These are phyloP conservation scores for Netelia fuscicornis DNA, from an alignment of 2,888 invertebrate genomes.

Conservation along the genomic window DNA sequence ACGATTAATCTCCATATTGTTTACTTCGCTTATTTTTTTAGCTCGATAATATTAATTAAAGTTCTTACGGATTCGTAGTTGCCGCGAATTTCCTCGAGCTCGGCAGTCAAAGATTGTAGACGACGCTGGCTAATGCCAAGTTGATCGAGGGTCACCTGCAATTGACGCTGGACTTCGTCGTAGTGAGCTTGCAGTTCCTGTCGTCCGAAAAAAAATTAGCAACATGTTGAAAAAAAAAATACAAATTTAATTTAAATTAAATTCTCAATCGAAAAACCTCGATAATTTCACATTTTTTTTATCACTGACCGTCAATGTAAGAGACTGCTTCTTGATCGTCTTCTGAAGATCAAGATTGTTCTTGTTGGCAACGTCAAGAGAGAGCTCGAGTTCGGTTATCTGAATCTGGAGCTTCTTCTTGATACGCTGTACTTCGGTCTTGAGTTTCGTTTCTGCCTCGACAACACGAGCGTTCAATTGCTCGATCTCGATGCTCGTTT, in stretches of 20 bases:
- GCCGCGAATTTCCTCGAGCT: constrained; percentile 97
- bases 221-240: not conserved
- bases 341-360: constrained; percentile 98
- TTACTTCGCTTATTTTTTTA: not conserved
- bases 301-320: constrained; percentile 90
- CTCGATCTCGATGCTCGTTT: constrained; percentile 99
- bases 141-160: constrained; percentile 98
- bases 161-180: constrained; percentile 97
- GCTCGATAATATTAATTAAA: not conserved
- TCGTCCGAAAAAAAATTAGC: constrained; percentile 38
- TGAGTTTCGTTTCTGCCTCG: constrained; percentile 97
- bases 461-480: constrained; percentile 97
- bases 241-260: not conserved
- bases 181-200: constrained; percentile 97
- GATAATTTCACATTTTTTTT: too few relatives aligned
- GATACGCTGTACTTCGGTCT: constrained; percentile 97
- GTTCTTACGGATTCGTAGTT: constrained; percentile 92
- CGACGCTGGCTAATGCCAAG: constrained; percentile 96
- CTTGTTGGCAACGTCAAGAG: constrained; percentile 99
- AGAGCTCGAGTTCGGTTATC: constrained; percentile 98
- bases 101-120: constrained; percentile 95
- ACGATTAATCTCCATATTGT: constrained; percentile 2
- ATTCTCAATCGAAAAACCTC: too few relatives aligned
- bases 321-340: constrained; percentile 98
- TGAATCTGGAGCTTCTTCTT: constrained; percentile 99